Evolutionary conservation across 2,888 invertebrate species (phyloP), one percentile per base, ranked within the genome.

Genomic region (Dusona sp.): DNA sequence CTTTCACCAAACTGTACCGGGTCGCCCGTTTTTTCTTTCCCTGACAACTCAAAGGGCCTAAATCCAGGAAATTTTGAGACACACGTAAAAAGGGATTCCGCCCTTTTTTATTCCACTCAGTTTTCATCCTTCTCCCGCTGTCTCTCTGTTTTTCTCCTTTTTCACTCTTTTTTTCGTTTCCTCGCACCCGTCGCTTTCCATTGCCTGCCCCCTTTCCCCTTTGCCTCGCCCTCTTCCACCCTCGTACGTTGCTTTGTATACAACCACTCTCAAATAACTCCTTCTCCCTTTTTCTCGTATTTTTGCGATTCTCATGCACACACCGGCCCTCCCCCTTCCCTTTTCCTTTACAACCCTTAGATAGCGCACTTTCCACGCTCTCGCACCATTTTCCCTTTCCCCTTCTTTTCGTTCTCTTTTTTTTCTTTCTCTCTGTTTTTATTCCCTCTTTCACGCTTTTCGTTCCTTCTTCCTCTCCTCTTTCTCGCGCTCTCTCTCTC

Each of bases 211-310:
- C 86, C 87, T 88, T 77, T 84, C 87, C 88, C 86, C 87, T 87
- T 82, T 83, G 87, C 88, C 86, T 61, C 77, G 16, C 81, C 83
- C 84, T 33, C 57, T 36, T 54, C 57, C 79, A n/a, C 68, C 86
- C 85, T 85, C 85, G 87, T 54, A 89, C 87, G 87, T 87, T 85
- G 88, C 89, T 89, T 89, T 89, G 89, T 87, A 89, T 83, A 88
- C 84, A 79, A 87, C 86, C 86, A 79, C 83, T 86, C 84, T 87
- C 87, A 88, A 89, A 89, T 89, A 90, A 87, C 89, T 88, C 85
- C 85, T 88, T 83, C 88, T 89, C 89, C 87, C 88, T 88, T 48
- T 82, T 67, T 38, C 79, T 70, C 57, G 74, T 42, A 16, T 74
- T 61, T 61, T 61, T 61, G 61, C 25, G 29, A 67, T 38, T 67